Conservation (phyloP, 2,113 vertebrate genomes). For the Marmota flaviventris region DNA sequence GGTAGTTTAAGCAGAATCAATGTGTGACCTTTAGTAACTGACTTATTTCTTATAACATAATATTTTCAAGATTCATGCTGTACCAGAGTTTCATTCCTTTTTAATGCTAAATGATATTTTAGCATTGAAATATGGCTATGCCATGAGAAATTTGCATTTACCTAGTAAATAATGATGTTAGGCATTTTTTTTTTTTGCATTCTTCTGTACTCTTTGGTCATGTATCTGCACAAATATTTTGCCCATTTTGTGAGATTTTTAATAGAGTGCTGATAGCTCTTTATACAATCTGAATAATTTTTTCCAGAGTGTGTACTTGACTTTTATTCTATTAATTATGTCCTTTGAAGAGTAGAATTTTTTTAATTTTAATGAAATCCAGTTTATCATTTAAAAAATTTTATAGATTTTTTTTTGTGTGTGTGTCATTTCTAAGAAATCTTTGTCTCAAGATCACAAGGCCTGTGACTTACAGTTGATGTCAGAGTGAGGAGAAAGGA, state of each 20-base stretch:
- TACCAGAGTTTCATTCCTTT: conserved; percentile 20
- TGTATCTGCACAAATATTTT: neutral
- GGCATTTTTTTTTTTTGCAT: neutral
- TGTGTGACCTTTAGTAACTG: neutral
- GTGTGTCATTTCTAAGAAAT: conserved; percentile 32
- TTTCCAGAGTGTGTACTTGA: neutral
- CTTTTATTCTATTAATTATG: neutral
- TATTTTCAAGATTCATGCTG: conserved; percentile 9
- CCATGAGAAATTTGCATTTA: neutral
- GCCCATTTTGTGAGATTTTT: neutral
- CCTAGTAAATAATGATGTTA: conserved; percentile 1
- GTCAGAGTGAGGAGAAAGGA: neutral
- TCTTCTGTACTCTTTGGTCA: neutral
- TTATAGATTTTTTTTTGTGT: neutral
- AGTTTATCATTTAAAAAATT: conserved; percentile 8
- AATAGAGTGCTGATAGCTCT: neutral
- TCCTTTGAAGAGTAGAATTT: neutral
- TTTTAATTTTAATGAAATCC: neutral
- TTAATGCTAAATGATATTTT: conserved; percentile 24
- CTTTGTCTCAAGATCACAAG: neutral
- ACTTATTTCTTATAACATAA: neutral
- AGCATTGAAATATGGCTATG: neutral
- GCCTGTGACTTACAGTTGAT: neutral
- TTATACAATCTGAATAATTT: neutral
- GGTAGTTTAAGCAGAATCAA: neutral